Percentiles rank a stretch among this genome's conserved stretches.
These are phyloP conservation scores for Lepidocyrtinus sp. DNA, from an alignment of 2,888 invertebrate species.

Conservation along the genomic window DNA sequence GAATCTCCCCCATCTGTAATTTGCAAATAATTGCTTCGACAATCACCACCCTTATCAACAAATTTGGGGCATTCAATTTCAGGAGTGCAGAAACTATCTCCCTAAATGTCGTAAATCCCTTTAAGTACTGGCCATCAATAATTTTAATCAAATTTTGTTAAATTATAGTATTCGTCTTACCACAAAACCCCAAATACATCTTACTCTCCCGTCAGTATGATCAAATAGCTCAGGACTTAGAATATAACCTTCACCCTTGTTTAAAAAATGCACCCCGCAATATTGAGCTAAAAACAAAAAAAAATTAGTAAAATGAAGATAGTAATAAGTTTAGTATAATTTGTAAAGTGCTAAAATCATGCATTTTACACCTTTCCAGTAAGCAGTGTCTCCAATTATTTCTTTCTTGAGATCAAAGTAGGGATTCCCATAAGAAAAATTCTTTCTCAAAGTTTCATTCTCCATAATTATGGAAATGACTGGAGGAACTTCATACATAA, in stretches of 20 bases:
- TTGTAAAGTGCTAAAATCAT: not conserved
- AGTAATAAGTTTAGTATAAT: not conserved
- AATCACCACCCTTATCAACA: slow-evolving; percentile 51
- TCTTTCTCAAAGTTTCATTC: slow-evolving; percentile 57
- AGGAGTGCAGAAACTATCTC: slow-evolving; percentile 67
- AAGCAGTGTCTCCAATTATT: slow-evolving; percentile 59
- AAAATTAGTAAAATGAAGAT: not conserved
- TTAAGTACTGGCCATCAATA: not conserved
- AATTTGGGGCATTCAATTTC: slow-evolving; percentile 64
- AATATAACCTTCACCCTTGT: slow-evolving; percentile 66
- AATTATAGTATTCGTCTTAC: slow-evolving; percentile 32
- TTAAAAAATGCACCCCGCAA: slow-evolving; percentile 68
- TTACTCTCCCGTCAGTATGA: slow-evolving; percentile 24
- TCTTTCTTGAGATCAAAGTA: slow-evolving; percentile 47
- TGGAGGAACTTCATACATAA: slow-evolving; percentile 67
- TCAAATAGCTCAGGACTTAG: slow-evolving; percentile 57
- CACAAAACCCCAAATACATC: slow-evolving; percentile 68
- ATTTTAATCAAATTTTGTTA: not conserved
- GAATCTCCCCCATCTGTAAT: slow-evolving; percentile 66
- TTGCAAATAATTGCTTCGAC: slow-evolving; percentile 65
- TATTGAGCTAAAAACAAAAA: slow-evolving; percentile 51
- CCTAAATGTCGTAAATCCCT: slow-evolving; percentile 42
- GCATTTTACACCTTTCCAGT: slow-evolving; percentile 52
- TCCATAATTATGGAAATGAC: slow-evolving; percentile 57
- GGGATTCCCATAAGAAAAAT: slow-evolving; percentile 60